These are phyloP conservation scores for Ichneumoninae sp. DNA, from an alignment of 2,888 invertebrate species.

Conservation along the genomic window DNA sequence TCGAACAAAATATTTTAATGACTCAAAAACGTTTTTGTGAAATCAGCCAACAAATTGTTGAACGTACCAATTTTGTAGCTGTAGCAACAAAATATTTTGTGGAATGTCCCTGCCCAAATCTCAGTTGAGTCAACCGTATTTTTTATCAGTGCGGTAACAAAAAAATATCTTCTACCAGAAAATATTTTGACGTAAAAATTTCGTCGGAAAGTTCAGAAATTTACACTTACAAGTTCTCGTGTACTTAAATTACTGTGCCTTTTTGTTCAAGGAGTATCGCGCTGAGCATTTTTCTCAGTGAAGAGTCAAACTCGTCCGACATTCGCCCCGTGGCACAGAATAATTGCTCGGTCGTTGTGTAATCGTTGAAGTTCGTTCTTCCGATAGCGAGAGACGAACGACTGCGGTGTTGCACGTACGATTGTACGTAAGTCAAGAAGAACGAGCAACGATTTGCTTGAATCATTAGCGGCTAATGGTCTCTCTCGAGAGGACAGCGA, in stretches of 20 bases:
- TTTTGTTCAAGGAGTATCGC: slow-evolving; percentile 16
- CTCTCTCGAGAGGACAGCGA: slow-evolving; percentile 36
- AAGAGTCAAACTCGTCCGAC: slow-evolving; percentile 17
- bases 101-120: too few species aligned
- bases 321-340: slow-evolving; percentile 34
- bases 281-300: not conserved
- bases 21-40: too few species aligned
- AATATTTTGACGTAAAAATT: not conserved
- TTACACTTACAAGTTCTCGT: not conserved
- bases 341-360: slow-evolving; percentile 62
- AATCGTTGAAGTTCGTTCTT: slow-evolving; percentile 56
- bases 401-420: slow-evolving; percentile 29
- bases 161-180: not conserved
- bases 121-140: too few species aligned
- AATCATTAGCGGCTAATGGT: slow-evolving; percentile 75
- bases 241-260: not conserved
- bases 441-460: slow-evolving; percentile 74
- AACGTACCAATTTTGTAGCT: too few species aligned
- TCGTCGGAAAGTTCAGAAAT: not conserved
- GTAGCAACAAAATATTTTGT: too few species aligned
- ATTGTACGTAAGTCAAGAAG: slow-evolving; percentile 62
- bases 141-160: not conserved
- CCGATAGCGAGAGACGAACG: slow-evolving; percentile 35
- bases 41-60: too few species aligned
- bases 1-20: too few species aligned